Conservation (phyloP, 1,140 invertebrate species). For the Drosophila kanapiae region DNA sequence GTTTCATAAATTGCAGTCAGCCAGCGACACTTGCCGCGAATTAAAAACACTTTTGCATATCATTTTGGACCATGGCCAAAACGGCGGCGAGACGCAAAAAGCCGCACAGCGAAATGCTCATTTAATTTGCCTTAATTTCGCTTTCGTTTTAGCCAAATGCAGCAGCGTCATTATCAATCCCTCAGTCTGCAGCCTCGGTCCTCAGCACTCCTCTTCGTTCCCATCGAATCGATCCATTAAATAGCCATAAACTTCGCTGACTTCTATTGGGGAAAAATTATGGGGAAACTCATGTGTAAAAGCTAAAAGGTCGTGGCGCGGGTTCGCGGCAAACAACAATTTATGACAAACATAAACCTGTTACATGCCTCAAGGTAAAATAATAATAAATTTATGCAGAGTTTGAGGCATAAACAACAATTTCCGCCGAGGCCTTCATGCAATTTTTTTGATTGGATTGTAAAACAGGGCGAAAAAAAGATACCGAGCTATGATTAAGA, state of each 20-base stretch:
- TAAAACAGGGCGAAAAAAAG: constrained; percentile 24
- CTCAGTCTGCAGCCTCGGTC: constrained; percentile 14
- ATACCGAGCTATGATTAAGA: constrained; percentile 51
- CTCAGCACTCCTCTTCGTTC: background rate
- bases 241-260: constrained; percentile 59
- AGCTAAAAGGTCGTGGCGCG: constrained; percentile 54
- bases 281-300: constrained; percentile 46
- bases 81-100: constrained; percentile 14
- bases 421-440: constrained; percentile 13
- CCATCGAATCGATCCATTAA: constrained; percentile 66
- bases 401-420: constrained; percentile 56
- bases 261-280: constrained; percentile 19
- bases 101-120: constrained; percentile 29
- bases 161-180: constrained; percentile 45
- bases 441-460: constrained; percentile 63
- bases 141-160: constrained; percentile 72
- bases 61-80: constrained; percentile 70
- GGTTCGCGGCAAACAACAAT: constrained; percentile 68
- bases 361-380: constrained; percentile 67
- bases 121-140: constrained; percentile 77
- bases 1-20: constrained; percentile 54
- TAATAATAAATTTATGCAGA: constrained; percentile 74
- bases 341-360: constrained; percentile 76
- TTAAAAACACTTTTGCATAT: constrained; percentile 79
- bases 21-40: constrained; percentile 59